Percentiles rank a stretch among this genome's conserved stretches.
Conservation (phyloP, 2,797 vertebrate species). For the Bucorvus abyssinicus region DNA sequence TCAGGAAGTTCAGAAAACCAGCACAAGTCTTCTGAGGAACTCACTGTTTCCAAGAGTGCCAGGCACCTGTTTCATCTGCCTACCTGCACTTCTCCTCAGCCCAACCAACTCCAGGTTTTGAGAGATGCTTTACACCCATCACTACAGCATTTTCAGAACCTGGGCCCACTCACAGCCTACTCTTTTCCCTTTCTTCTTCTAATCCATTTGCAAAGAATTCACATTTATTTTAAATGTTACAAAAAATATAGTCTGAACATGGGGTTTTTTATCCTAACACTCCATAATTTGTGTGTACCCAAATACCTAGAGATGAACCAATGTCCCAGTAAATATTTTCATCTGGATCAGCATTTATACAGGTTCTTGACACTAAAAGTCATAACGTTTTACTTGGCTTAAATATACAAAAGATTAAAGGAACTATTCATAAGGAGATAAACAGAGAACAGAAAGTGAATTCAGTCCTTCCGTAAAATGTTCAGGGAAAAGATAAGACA, state of each 20-base stretch:
- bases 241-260: not conserved
- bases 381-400: not conserved
- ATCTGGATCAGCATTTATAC: not conserved
- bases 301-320: not conserved
- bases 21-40: not conserved
- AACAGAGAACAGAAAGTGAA: not conserved
- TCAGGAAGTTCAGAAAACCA: not conserved
- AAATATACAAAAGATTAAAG: not conserved
- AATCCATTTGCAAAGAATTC: not conserved
- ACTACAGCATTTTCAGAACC: not conserved
- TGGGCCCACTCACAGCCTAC: not conserved
- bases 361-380: accelerated
- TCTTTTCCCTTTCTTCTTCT: not conserved
- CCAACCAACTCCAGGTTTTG: not conserved
- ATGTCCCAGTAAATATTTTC: not conserved
- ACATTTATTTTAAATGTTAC: not conserved
- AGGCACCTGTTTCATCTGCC: not conserved
- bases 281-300: too few species aligned
- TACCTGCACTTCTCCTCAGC: not conserved
- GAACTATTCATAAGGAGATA: not conserved
- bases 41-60: not conserved
- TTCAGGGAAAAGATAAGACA: not conserved
- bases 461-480: not conserved
- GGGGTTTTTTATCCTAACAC: not conserved
- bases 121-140: not conserved